Conservation (phyloP, 2,888 invertebrate genomes). For the Phaedon cochleariae region DNA sequence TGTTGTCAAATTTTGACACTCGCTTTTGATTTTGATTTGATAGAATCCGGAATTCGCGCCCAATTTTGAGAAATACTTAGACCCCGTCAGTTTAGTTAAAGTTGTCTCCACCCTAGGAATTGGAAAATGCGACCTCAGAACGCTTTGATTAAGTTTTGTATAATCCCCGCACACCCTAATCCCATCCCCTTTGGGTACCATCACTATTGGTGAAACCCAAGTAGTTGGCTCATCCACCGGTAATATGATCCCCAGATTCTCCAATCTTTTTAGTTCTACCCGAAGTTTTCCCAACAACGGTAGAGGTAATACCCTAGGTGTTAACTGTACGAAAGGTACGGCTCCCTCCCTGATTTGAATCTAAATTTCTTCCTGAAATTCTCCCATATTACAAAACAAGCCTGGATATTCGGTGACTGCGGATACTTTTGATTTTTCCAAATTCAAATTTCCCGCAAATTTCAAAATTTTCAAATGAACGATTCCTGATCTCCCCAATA, state of each 20-base stretch:
- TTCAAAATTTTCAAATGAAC: not conserved
- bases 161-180: slow-evolving; percentile 29
- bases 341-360: not conserved
- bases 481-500: not conserved
- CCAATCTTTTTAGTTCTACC: slow-evolving; percentile 20
- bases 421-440: not conserved
- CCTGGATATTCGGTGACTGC: not conserved
- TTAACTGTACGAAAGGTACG: slow-evolving; percentile 21
- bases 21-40: not conserved
- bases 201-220: slow-evolving; percentile 31
- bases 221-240: slow-evolving; percentile 26
- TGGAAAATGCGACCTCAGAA: slow-evolving; percentile 39
- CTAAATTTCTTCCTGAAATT: not conserved
- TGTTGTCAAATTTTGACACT: slow-evolving; percentile 1
- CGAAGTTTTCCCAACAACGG: slow-evolving; percentile 26
- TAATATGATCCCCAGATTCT: slow-evolving; percentile 26
- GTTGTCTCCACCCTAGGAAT: slow-evolving; percentile 45
- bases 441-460: not conserved
- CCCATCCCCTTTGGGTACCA: slow-evolving; percentile 26
- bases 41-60: slow-evolving; percentile 36
- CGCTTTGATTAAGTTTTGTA: slow-evolving; percentile 33
- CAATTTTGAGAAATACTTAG: slow-evolving; percentile 43
- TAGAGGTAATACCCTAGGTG: slow-evolving; percentile 26
- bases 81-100: slow-evolving; percentile 37
- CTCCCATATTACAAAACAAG: not conserved